phyloP scores from a whole-genome alignment of 53 echinoderm and acorn worm genomes.

The Hippasteria phrygiana region DNA sequence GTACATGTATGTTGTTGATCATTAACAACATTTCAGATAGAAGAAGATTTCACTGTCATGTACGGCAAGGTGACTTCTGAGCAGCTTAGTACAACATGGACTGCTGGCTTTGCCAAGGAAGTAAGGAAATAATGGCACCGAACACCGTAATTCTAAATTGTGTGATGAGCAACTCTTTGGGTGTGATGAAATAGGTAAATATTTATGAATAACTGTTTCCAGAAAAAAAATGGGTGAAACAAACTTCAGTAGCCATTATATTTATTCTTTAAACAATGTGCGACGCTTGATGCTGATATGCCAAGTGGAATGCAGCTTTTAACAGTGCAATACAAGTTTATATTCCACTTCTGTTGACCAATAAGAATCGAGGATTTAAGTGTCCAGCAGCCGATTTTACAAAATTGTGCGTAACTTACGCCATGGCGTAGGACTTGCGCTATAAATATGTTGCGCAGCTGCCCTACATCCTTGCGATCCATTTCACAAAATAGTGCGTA shows the following conservation, averaged over 20 bases:
- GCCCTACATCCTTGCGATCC: too few species aligned
- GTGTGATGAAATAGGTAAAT: slow-evolving; percentile 33
- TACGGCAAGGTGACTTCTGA: slow-evolving; percentile 28
- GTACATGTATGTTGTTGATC: slow-evolving; percentile 29
- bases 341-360: too few species aligned
- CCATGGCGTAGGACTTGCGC: too few species aligned
- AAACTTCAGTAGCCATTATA: background rate
- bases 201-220: background rate
- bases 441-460: too few species aligned
- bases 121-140: background rate
- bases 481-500: too few species aligned
- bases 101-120: slow-evolving; percentile 31
- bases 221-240: background rate
- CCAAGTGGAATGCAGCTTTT: background rate
- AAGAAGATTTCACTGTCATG: slow-evolving; percentile 41
- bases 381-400: too few species aligned
- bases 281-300: background rate
- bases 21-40: slow-evolving; percentile 40
- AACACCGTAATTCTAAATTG: background rate
- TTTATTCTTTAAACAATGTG: too few species aligned
- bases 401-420: too few species aligned
- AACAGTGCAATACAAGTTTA: background rate
- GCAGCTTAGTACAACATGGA: slow-evolving; percentile 33
- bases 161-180: slow-evolving; percentile 1
- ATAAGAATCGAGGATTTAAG: too few species aligned